A percentile compares a stretch with the other conserved stretches of the same genome.
Conservation (phyloP, 2,797 vertebrate genomes). For the Aphelocoma californica region DNA sequence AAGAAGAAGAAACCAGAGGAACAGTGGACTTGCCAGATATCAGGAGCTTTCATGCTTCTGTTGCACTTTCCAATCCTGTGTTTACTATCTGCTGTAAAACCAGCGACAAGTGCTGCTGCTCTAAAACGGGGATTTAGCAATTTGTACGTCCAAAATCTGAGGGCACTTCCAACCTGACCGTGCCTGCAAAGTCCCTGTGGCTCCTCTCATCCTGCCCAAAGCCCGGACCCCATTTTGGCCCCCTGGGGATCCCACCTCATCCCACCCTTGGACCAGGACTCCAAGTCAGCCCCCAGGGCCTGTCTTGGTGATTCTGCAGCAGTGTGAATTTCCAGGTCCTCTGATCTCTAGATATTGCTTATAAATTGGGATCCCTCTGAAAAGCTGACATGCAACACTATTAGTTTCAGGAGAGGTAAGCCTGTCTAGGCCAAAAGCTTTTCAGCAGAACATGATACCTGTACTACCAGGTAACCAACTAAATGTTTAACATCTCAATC, state of each 20-base stretch:
- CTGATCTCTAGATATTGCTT: neutral
- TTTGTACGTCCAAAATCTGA: rapidly evolving
- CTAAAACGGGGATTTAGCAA: neutral
- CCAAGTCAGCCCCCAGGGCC: rapidly evolving
- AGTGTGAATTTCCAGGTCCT: neutral
- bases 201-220: neutral
- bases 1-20: neutral
- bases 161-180: neutral
- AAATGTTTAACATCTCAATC: neutral
- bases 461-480: neutral
- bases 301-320: rapidly evolving
- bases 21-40: rapidly evolving
- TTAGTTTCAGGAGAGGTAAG: neutral
- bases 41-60: neutral
- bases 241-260: neutral
- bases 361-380: neutral
- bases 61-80: neutral
- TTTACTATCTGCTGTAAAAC: neutral
- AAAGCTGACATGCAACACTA: neutral
- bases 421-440: neutral
- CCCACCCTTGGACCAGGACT: neutral
- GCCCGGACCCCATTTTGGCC: rapidly evolving
- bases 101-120: neutral
- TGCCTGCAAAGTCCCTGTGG: neutral
- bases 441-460: neutral